Evolutionary conservation across 1,140 invertebrate species (phyloP).

Genomic region (Tetramorium simillimum): DNA sequence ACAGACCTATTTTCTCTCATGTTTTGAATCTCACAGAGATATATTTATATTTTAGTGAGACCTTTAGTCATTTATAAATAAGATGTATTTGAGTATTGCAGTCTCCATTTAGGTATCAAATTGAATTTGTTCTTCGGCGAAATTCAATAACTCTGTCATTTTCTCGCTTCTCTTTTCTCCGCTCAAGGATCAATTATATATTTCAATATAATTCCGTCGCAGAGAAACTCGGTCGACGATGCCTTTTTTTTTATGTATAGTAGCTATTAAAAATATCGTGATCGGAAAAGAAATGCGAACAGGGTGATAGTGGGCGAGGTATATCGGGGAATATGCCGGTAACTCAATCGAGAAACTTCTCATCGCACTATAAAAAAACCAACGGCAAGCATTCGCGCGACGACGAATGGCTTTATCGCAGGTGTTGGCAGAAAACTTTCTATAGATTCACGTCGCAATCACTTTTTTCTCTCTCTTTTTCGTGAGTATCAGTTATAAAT

Average conservation of each 20-base stretch:
- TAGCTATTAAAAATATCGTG: constrained; percentile 40
- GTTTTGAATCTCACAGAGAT: too few relatives aligned
- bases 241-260: background rate
- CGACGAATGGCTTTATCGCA: constrained; percentile 26
- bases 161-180: background rate
- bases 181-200: constrained; percentile 25
- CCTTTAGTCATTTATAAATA: background rate
- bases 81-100: background rate
- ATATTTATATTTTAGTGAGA: background rate
- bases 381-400: constrained; percentile 18
- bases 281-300: background rate
- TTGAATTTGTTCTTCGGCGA: constrained; percentile 27
- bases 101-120: constrained; percentile 20
- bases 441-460: constrained; percentile 61
- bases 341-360: constrained; percentile 64
- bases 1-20: too few relatives aligned
- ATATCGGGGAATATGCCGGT: constrained; percentile 32
- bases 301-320: background rate
- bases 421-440: constrained; percentile 65
- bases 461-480: constrained; percentile 20
- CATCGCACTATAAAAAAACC: constrained; percentile 21
- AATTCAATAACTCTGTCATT: background rate
- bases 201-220: constrained; percentile 51
- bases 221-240: background rate
- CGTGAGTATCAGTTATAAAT: constrained; percentile 72